Conservation (phyloP, 2,113 vertebrate species). For the Stomatorhinus ivindoensis region DNA sequence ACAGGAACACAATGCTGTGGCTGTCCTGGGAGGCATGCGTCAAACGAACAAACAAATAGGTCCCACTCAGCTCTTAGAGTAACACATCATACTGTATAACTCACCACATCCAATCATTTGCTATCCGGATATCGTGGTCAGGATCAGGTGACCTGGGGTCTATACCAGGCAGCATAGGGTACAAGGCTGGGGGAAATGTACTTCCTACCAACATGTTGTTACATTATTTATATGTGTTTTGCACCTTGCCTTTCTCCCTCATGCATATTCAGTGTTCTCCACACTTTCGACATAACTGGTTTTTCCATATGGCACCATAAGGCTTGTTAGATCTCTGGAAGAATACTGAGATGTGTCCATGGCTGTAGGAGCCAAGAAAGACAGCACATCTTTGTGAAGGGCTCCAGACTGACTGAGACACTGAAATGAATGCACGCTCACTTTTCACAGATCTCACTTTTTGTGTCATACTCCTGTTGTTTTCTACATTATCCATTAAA, state of each 20-base stretch:
- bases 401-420: background rate
- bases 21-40: slow-evolving; percentile 61
- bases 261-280: background rate
- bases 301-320: background rate
- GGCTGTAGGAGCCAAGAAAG: background rate
- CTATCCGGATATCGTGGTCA: background rate
- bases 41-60: background rate
- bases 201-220: background rate
- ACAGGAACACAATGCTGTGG: slow-evolving; percentile 66
- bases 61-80: background rate
- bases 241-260: background rate
- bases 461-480: background rate
- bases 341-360: background rate
- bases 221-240: background rate
- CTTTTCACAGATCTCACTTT: background rate
- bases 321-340: background rate
- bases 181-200: background rate
- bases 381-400: background rate
- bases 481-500: no score
- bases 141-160: background rate
- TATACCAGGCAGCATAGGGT: background rate
- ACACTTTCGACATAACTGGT: no score
- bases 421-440: background rate
- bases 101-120: background rate
- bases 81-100: background rate